Evolutionary conservation across 2,797 vertebrate genomes (phyloP).

Genomic region (Borostomias antarcticus): DNA sequence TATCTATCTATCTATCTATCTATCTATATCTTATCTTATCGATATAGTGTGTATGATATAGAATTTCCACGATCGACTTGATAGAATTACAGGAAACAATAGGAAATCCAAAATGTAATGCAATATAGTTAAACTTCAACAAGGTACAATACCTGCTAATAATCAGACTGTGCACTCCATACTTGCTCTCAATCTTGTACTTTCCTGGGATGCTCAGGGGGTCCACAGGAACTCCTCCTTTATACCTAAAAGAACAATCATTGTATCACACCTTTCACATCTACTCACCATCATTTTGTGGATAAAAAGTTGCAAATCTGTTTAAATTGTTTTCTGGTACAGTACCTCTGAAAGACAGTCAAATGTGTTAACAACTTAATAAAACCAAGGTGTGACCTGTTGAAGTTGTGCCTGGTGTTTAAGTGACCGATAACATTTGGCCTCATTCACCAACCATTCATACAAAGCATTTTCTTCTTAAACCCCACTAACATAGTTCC

Average conservation of each 20-base stretch:
- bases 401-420: not conserved
- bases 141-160: constrained; percentile 85
- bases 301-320: too few species aligned
- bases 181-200: constrained; percentile 92
- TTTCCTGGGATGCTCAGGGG: constrained; percentile 86
- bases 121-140: not conserved
- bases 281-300: too few species aligned
- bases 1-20: too few species aligned
- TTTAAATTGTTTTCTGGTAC: not conserved
- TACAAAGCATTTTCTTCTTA: too few species aligned
- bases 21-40: too few species aligned
- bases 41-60: too few species aligned
- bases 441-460: too few species aligned
- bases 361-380: not conserved
- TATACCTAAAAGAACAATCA: constrained; percentile 83
- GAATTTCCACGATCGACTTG: too few species aligned
- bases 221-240: constrained; percentile 83
- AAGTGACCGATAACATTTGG: not conserved
- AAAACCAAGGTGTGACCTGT: not conserved
- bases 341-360: not conserved
- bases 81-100: not conserved
- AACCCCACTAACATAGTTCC: too few species aligned
- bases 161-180: constrained; percentile 91
- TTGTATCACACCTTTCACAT: too few species aligned
- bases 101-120: not conserved